These are phyloP conservation scores for Malurus splendens DNA, from an alignment of 2,797 vertebrate species.

Conservation along the genomic window DNA sequence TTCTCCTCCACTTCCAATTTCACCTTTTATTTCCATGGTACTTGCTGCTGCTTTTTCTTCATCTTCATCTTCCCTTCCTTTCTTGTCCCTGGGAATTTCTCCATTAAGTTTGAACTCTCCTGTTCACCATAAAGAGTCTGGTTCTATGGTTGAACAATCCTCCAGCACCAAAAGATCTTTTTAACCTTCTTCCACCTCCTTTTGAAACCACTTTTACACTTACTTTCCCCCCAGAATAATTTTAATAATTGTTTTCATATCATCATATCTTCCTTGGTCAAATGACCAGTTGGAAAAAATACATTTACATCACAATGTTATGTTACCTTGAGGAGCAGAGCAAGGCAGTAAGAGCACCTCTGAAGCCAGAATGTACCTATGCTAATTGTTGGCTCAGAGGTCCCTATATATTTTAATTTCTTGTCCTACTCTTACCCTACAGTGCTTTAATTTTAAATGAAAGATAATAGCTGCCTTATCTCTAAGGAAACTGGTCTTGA, in stretches of 20 bases:
- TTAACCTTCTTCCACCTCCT: slow-evolving; percentile 44
- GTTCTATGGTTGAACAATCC: slow-evolving; percentile 54
- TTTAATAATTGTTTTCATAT: slow-evolving; percentile 54
- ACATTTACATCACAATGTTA: slow-evolving; percentile 52
- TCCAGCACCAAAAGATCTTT: slow-evolving; percentile 34
- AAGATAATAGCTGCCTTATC: slow-evolving; percentile 65
- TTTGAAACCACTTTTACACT: slow-evolving; percentile 50
- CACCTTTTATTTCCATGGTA: slow-evolving; percentile 30
- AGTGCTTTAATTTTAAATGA: slow-evolving; percentile 66
- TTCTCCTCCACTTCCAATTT: slow-evolving; percentile 1
- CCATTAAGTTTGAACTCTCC: slow-evolving; percentile 35
- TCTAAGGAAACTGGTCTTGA: slow-evolving; percentile 72
- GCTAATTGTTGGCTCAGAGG: slow-evolving; percentile 55
- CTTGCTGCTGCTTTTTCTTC: slow-evolving; percentile 6
- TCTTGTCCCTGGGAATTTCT: slow-evolving; percentile 23
- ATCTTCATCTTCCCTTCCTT: slow-evolving; percentile 30
- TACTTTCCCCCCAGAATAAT: slow-evolving; percentile 42
- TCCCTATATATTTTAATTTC: slow-evolving; percentile 44
- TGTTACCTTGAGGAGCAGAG: slow-evolving; percentile 57
- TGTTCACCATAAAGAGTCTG: slow-evolving; percentile 52
- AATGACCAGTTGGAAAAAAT: slow-evolving; percentile 44
- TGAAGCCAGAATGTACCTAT: slow-evolving; percentile 26
- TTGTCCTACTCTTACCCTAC: slow-evolving; percentile 55
- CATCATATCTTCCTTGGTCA: slow-evolving; percentile 62
- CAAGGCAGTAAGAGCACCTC: slow-evolving; percentile 60